Evolutionary conservation across 92 coral and sea anemone genomes (phyloP).

Genomic region (Heliopora coerulea): DNA sequence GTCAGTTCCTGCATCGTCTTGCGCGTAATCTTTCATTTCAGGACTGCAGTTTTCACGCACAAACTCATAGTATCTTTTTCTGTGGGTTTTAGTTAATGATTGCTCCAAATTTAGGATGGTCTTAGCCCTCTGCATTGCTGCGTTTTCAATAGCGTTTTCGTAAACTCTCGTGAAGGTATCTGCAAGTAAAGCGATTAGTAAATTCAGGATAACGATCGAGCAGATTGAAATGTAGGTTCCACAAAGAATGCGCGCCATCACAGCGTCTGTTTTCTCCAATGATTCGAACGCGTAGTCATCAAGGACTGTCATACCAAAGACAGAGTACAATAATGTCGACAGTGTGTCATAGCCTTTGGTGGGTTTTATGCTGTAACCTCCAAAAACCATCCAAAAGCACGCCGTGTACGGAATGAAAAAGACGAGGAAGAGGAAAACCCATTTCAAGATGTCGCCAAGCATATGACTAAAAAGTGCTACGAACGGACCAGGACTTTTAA

Average conservation of each 20-base stretch:
- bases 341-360: constrained; percentile 60
- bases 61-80: constrained; percentile 48
- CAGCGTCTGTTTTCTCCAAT: constrained; percentile 40
- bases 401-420: constrained; percentile 70
- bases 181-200: constrained; percentile 66
- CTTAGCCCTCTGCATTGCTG: constrained; percentile 68
- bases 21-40: constrained; percentile 57
- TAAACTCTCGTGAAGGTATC: constrained; percentile 74
- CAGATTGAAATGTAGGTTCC: constrained; percentile 54
- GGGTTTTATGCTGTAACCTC: constrained; percentile 48
- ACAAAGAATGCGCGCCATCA: constrained; percentile 62
- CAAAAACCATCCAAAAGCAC: constrained; percentile 69
- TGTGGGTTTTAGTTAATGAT: constrained; percentile 39
- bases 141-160: constrained; percentile 69
- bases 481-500: constrained; percentile 65
- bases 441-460: constrained; percentile 59
- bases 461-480: constrained; percentile 63
- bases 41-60: constrained; percentile 62
- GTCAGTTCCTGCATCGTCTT: constrained; percentile 33
- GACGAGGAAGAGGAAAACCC: constrained; percentile 55
- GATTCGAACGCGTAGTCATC: constrained; percentile 60
- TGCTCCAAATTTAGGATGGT: constrained; percentile 58
- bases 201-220: constrained; percentile 58
- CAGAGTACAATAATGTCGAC: constrained; percentile 40
- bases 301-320: constrained; percentile 58